phyloP scores from a whole-genome alignment of 2,113 vertebrate genomes.

The Microcebus griseorufus region DNA sequence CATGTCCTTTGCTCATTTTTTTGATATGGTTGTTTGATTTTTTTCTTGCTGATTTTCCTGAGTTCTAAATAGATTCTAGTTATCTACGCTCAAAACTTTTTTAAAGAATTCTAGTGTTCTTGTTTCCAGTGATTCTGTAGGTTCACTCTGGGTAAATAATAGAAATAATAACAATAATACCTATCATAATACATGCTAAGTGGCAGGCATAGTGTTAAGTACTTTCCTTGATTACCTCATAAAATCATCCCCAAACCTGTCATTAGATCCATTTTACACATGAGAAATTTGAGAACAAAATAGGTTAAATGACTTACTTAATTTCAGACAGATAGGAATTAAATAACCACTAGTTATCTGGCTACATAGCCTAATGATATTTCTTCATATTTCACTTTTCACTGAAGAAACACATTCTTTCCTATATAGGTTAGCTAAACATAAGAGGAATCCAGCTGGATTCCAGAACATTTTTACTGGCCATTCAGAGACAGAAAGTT shows the following conservation, averaged over 20 bases:
- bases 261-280: neutral
- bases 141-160: neutral
- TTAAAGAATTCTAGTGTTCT: neutral
- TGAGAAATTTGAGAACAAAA: neutral
- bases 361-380: neutral
- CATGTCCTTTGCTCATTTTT: too few relatives aligned
- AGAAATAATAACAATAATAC: neutral
- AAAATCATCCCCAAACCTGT: neutral
- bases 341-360: neutral
- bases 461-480: neutral
- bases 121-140: neutral
- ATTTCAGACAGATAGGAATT: neutral
- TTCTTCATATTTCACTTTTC: neutral
- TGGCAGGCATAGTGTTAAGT: neutral
- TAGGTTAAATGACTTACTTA: neutral
- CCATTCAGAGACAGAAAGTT: neutral
- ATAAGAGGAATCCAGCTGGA: neutral
- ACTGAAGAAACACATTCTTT: neutral
- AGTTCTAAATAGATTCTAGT: too few relatives aligned
- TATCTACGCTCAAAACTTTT: neutral
- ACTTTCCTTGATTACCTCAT: neutral
- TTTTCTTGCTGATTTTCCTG: too few relatives aligned
- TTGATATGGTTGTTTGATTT: too few relatives aligned
- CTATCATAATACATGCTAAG: neutral
- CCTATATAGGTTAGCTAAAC: neutral